phyloP scores from a whole-genome alignment of 2,113 vertebrate genomes.

The Rhynchomys soricoides region DNA sequence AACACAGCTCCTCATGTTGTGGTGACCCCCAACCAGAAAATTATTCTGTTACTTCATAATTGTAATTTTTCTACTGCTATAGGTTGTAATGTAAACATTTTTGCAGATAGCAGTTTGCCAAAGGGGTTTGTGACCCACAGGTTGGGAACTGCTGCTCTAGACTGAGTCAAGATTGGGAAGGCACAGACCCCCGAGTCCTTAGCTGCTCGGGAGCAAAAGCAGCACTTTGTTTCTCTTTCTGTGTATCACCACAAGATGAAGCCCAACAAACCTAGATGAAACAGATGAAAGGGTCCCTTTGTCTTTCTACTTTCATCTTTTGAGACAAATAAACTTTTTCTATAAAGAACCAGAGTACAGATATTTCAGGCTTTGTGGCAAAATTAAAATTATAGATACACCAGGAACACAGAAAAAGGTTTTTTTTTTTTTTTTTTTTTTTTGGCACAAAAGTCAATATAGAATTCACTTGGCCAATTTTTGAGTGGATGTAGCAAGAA shows the following conservation, averaged over 20 bases:
- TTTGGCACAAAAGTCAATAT: constrained; percentile 12
- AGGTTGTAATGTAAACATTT: neutral
- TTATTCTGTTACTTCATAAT: neutral
- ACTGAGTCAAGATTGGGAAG: neutral
- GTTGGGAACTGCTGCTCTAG: neutral
- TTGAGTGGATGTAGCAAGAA: neutral
- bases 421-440: neutral
- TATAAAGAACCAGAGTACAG: neutral
- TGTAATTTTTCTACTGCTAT: neutral
- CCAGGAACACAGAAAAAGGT: neutral
- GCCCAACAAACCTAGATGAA: neutral
- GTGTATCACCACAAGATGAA: neutral
- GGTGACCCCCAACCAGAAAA: neutral
- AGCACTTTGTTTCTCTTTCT: neutral
- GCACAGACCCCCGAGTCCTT: neutral
- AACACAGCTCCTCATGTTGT: neutral
- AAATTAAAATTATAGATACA: constrained; percentile 27
- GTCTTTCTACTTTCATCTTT: neutral
- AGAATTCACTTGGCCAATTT: neutral
- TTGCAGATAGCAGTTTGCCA: neutral
- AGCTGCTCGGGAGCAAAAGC: neutral
- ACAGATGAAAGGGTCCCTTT: neutral
- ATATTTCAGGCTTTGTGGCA: constrained; percentile 17
- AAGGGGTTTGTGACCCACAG: neutral
- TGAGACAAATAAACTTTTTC: constrained; percentile 4